Evolutionary conservation across 1,140 invertebrate species (phyloP).

Genomic region (Drosophila simulans): DNA sequence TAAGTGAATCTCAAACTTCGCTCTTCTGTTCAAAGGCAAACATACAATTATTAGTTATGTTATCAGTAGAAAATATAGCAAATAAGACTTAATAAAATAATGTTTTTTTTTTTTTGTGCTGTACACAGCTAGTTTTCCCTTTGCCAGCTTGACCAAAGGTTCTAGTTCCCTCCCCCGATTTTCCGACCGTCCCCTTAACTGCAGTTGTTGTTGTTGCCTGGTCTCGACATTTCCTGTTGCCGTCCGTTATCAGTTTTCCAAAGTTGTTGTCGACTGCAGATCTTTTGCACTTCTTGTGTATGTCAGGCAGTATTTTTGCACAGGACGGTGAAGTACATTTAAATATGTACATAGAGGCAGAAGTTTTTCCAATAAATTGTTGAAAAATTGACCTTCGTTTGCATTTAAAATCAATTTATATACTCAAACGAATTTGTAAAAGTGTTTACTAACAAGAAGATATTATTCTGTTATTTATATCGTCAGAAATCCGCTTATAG

Average conservation of each 20-base stretch:
- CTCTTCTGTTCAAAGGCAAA: not conserved
- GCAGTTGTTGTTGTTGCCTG: constrained; percentile 21
- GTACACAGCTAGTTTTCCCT: constrained; percentile 8
- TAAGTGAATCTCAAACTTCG: no score
- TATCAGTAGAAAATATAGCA: not conserved
- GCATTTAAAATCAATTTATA: no score
- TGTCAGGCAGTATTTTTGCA: constrained; percentile 24
- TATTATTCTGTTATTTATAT: no score
- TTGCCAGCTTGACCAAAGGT: constrained; percentile 26
- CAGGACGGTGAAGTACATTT: constrained; percentile 38
- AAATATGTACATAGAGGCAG: constrained; percentile 32
- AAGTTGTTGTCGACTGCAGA: constrained; percentile 60
- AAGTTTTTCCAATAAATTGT: no score
- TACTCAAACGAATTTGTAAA: no score
- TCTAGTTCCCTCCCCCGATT: constrained; percentile 6
- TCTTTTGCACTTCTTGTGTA: constrained; percentile 36
- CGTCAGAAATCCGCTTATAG: constrained; percentile 16
- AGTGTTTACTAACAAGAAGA: no score
- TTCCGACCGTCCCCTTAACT: constrained; percentile 13
- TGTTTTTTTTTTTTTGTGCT: not conserved
- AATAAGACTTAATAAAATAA: not conserved
- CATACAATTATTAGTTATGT: no score
- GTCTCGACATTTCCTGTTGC: constrained; percentile 70
- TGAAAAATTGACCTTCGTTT: no score
- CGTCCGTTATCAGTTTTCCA: constrained; percentile 61